A percentile compares a stretch with the other conserved stretches of the same genome.
These are phyloP conservation scores for Phyllotis vaccarum DNA, from an alignment of 2,797 vertebrate genomes.

Conservation along the genomic window DNA sequence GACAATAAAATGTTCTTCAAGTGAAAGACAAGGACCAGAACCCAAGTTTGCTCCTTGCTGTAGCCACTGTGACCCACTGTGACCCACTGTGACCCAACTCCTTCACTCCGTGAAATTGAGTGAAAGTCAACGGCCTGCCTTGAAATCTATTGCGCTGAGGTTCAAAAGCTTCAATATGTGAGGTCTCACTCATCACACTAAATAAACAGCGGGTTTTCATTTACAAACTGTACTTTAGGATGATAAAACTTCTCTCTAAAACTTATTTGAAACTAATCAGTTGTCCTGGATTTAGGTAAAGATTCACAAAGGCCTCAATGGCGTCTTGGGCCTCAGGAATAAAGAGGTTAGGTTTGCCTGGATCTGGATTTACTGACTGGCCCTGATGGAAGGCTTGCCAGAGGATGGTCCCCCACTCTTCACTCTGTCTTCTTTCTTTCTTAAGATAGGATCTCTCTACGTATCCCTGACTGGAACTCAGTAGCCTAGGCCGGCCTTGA, in stretches of 20 bases:
- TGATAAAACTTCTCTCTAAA: neutral
- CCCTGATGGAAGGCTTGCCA: neutral
- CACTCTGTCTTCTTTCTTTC: neutral
- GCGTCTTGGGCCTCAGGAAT: neutral
- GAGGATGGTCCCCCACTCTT: neutral
- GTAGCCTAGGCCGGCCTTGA: neutral
- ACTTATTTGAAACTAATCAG: neutral
- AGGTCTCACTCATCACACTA: neutral
- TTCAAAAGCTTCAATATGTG: neutral
- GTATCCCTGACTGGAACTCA: neutral
- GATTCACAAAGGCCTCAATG: neutral
- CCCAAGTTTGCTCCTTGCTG: neutral
- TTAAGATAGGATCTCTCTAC: neutral
- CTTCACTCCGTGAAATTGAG: neutral
- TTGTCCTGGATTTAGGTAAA: neutral
- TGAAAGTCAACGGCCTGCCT: neutral
- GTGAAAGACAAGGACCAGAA: neutral
- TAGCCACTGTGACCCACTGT: neutral
- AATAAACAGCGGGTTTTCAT: neutral
- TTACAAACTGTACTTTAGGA: neutral
- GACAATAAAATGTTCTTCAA: neutral
- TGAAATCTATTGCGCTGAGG: neutral
- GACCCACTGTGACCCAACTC: neutral
- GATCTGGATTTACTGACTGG: neutral
- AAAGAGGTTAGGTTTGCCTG: neutral